phyloP scores from a whole-genome alignment of 2,888 invertebrate species.

The Leptarthrus brevirostris region DNA sequence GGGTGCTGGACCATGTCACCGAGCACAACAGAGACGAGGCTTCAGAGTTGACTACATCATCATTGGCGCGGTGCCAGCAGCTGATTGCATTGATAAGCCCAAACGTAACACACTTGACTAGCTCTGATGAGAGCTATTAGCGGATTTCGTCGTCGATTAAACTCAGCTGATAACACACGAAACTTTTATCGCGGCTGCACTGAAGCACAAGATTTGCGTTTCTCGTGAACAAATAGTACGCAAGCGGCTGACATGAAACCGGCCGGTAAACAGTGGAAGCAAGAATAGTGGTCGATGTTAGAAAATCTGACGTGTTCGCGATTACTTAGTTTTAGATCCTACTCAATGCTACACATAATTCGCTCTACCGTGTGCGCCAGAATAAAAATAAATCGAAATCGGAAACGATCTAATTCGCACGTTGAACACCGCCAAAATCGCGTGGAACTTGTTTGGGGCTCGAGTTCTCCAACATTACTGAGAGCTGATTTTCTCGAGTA shows the following conservation, averaged over 20 bases:
- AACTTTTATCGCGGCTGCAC: slow-evolving; percentile 23
- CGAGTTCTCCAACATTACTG: slow-evolving; percentile 40
- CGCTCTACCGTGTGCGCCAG: neutral
- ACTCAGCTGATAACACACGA: slow-evolving; percentile 29
- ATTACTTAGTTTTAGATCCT: no score
- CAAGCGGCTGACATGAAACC: neutral
- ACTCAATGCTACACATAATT: no score
- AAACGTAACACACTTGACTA: neutral
- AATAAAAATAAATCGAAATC: slow-evolving; percentile 19
- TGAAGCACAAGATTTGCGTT: neutral
- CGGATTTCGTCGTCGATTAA: neutral
- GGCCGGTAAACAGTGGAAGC: neutral
- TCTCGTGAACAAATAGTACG: no score
- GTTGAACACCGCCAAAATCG: slow-evolving; percentile 9
- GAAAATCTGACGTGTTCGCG: neutral
- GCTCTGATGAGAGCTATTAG: neutral
- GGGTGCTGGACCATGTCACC: slow-evolving; percentile 12
- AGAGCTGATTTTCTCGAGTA: slow-evolving; percentile 2
- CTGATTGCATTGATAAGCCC: slow-evolving; percentile 8
- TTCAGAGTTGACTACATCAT: slow-evolving; percentile 1
- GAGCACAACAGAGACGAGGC: slow-evolving; percentile 4
- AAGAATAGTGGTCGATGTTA: neutral
- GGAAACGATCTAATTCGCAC: slow-evolving; percentile 20
- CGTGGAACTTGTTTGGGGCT: slow-evolving; percentile 15
- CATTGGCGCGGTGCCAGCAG: slow-evolving; percentile 8